Conservation (phyloP, 2,888 invertebrate species). For the Dasypolia templi region DNA sequence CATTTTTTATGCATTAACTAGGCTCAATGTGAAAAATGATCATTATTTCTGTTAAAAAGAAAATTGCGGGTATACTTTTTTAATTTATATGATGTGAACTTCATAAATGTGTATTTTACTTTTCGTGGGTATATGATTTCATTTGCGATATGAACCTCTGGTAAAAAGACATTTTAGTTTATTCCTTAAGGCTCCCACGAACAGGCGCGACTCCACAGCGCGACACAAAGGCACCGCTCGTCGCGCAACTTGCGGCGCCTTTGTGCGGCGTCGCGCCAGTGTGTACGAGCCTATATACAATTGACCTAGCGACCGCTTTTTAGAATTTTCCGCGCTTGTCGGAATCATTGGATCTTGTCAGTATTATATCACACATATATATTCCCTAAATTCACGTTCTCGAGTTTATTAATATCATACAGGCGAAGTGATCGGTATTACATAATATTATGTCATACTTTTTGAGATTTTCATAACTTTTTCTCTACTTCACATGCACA, state of each 20-base stretch:
- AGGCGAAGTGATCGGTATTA: not conserved
- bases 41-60: not conserved
- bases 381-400: not conserved
- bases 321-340: not conserved
- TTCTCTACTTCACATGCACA: not conserved
- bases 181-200: too few species aligned
- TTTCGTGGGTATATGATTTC: constrained; percentile 50
- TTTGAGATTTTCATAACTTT: not conserved
- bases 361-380: not conserved
- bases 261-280: too few species aligned
- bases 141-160: constrained; percentile 63
- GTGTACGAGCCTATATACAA: too few species aligned
- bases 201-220: too few species aligned
- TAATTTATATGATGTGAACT: not conserved
- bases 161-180: constrained; percentile 53
- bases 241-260: too few species aligned
- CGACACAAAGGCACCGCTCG: too few species aligned
- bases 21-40: not conserved
- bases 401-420: not conserved
- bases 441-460: not conserved
- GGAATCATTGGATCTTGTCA: not conserved
- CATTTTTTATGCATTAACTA: constrained; percentile 1
- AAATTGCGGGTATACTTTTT: not conserved
- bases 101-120: too few species aligned
- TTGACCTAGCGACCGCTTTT: constrained; percentile 7